These are phyloP conservation scores for Syngnathus rostellatus DNA, from an alignment of 2,797 vertebrate species.

Conservation along the genomic window DNA sequence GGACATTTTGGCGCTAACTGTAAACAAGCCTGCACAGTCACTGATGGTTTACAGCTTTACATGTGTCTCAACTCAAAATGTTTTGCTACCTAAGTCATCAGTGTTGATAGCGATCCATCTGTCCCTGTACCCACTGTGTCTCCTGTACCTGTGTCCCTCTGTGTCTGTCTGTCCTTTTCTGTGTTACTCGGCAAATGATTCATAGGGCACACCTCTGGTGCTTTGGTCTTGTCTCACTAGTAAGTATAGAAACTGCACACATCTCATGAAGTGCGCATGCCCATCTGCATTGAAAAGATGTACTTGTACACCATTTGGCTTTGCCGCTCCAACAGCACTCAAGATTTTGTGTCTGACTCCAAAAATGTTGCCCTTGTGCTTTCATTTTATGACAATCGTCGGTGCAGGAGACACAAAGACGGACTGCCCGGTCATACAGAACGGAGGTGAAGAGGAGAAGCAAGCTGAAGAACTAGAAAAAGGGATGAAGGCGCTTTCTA, in stretches of 20 bases:
- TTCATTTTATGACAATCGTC: neutral
- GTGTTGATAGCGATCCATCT: constrained; percentile 44
- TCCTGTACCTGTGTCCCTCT: constrained; percentile 55
- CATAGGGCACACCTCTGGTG: constrained; percentile 77
- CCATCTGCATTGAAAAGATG: constrained; percentile 29
- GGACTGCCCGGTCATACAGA: constrained; percentile 61
- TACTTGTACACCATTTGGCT: constrained; percentile 30
- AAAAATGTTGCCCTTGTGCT: constrained; percentile 12
- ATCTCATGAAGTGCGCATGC: constrained; percentile 52
- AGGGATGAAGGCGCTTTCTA: constrained; percentile 74
- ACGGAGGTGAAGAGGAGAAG: constrained; percentile 80
- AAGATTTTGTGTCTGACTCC: neutral
- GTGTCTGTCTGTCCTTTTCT: constrained; percentile 63
- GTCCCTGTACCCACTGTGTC: constrained; percentile 61
- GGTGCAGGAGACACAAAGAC: constrained; percentile 49
- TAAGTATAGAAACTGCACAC: constrained; percentile 74
- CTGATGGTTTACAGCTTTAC: neutral
- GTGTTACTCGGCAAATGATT: constrained; percentile 69
- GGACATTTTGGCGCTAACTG: constrained; percentile 10
- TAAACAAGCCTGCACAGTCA: neutral
- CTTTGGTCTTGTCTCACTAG: constrained; percentile 83
- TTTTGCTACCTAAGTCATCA: constrained; percentile 1
- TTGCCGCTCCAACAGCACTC: constrained; percentile 13
- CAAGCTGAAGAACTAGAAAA: constrained; percentile 82
- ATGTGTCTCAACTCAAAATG: constrained; percentile 18